Conservation (phyloP, 2,113 vertebrate genomes). For the Cinclus cinclus region DNA sequence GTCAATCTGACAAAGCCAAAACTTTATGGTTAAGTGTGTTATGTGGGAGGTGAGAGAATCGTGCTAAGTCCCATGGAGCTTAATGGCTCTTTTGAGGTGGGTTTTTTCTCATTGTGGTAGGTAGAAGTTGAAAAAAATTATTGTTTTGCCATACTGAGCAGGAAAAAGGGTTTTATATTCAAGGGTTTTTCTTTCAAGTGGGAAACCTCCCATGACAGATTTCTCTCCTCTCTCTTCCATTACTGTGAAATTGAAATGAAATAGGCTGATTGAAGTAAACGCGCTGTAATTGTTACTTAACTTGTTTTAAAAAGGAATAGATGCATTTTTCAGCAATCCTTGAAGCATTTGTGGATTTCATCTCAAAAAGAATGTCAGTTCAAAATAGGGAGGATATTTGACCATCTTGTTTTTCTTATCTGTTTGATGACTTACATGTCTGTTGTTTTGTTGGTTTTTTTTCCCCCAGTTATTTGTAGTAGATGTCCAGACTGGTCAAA, state of each 20-base stretch:
- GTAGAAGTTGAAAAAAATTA: neutral
- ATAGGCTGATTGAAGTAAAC: neutral
- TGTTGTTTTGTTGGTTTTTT: neutral
- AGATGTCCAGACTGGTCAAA: slow-evolving; percentile 91
- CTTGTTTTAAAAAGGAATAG: neutral
- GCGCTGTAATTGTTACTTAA: neutral
- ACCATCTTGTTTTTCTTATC: neutral
- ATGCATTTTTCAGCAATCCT: neutral
- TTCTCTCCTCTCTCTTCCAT: neutral
- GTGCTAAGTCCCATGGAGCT: neutral
- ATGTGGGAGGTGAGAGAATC: neutral
- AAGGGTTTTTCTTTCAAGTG: neutral
- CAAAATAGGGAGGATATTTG: neutral
- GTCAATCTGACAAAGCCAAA: neutral
- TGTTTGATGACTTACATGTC: neutral
- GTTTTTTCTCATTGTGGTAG: neutral
- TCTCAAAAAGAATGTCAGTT: neutral
- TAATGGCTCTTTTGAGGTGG: neutral
- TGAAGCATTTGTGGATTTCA: neutral
- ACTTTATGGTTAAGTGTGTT: neutral
- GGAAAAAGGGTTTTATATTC: neutral
- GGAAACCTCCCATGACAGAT: neutral
- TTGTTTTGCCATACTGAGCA: neutral
- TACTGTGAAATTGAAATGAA: neutral
- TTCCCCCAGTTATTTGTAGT: slow-evolving; percentile 90